A percentile compares a stretch with the other conserved stretches of the same genome.
phyloP scores from a whole-genome alignment of 30 jellyfish, hydroid and myxozoan species.

The Hydractinia echinata region DNA sequence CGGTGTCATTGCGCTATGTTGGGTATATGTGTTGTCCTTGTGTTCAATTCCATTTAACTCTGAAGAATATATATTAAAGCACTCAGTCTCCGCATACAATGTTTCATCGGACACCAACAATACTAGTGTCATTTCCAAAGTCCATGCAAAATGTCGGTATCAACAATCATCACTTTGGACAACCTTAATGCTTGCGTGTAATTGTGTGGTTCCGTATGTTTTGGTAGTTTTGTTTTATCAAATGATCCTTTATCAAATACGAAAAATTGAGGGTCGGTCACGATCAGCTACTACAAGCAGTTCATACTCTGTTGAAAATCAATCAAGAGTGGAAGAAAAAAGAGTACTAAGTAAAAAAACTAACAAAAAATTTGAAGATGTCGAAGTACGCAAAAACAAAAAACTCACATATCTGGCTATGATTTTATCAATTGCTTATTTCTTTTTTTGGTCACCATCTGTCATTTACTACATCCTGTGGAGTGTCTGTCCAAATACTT shows the following conservation, averaged over 20 bases:
- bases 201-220: constrained; percentile 31
- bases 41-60: constrained; percentile 26
- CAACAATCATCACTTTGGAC: constrained; percentile 19
- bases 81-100: background rate
- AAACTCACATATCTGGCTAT: background rate
- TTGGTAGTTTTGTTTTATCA: background rate
- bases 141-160: constrained; percentile 11
- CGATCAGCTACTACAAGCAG: background rate
- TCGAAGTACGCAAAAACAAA: background rate
- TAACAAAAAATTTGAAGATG: background rate
- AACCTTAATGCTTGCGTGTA: constrained; percentile 19
- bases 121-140: background rate
- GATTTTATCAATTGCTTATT: background rate
- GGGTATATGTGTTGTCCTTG: constrained; percentile 18
- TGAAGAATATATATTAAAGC: background rate
- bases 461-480: constrained; percentile 18
- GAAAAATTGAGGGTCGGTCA: background rate
- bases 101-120: background rate
- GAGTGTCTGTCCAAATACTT: background rate
- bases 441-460: constrained; percentile 22
- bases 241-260: background rate
- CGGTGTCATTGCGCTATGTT: background rate
- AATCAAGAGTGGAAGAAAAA: background rate
- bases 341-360: background rate
- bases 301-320: background rate